Percentiles rank a stretch among this genome's conserved stretches.
These are phyloP conservation scores for Ooceraea biroi DNA, from an alignment of 1,140 invertebrate species.

Conservation along the genomic window DNA sequence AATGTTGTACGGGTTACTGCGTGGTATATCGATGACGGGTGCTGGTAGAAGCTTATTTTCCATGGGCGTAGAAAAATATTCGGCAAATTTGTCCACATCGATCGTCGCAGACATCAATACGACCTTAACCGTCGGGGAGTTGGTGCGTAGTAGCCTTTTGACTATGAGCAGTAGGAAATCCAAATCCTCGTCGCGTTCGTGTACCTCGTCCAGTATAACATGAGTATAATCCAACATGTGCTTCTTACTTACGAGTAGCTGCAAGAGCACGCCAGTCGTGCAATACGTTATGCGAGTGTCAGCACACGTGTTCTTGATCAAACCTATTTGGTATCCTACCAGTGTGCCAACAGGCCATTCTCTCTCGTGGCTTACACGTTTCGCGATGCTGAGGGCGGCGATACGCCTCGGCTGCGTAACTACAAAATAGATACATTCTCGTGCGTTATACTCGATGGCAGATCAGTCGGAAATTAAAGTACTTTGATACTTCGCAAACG, in stretches of 20 bases:
- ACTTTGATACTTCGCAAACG: neutral
- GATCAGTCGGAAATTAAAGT: neutral
- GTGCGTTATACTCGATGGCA: neutral
- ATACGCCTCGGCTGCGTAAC: slow-evolving; percentile 95
- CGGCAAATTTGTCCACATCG: slow-evolving; percentile 90
- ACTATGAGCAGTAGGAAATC: slow-evolving; percentile 96
- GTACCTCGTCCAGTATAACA: slow-evolving; percentile 97
- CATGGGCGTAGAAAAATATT: slow-evolving; percentile 91
- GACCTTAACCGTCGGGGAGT: slow-evolving; percentile 91
- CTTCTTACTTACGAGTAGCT: slow-evolving; percentile 90
- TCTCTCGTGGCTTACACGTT: slow-evolving; percentile 92
- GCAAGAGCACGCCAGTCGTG: slow-evolving; percentile 92
- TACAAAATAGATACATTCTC: slow-evolving; percentile 53
- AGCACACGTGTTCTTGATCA: slow-evolving; percentile 87
- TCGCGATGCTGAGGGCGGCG: slow-evolving; percentile 93
- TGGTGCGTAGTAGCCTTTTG: slow-evolving; percentile 91
- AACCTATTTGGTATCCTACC: slow-evolving; percentile 94
- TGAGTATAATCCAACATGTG: slow-evolving; percentile 91
- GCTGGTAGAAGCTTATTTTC: slow-evolving; percentile 84
- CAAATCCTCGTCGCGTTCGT: slow-evolving; percentile 97
- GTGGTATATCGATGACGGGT: slow-evolving; percentile 87
- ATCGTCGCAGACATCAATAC: slow-evolving; percentile 96
- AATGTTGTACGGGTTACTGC: slow-evolving; percentile 86
- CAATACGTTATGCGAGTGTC: slow-evolving; percentile 96
- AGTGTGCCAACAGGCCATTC: slow-evolving; percentile 91